Evolutionary conservation across 2,888 invertebrate species (phyloP).

Genomic region (Drosophila mercatorum): DNA sequence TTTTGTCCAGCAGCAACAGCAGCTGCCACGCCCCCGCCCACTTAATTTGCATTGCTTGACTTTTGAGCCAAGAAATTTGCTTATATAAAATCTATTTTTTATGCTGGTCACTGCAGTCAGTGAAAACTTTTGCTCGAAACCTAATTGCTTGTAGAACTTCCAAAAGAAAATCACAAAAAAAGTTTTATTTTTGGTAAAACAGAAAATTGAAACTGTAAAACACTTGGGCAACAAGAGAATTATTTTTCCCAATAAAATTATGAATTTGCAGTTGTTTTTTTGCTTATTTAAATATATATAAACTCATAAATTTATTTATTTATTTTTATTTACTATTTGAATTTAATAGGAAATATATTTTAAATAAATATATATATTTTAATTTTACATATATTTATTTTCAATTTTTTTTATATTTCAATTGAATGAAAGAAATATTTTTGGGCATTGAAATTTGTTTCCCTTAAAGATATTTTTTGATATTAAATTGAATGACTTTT

Average conservation of each 20-base stretch:
- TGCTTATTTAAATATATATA: not conserved
- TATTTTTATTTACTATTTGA: no score
- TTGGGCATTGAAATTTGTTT: not conserved
- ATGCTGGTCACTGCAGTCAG: slow-evolving; percentile 31
- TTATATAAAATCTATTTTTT: slow-evolving; percentile 41
- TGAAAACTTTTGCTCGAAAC: slow-evolving; percentile 29
- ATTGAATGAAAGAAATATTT: not conserved
- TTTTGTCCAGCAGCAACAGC: slow-evolving; percentile 20
- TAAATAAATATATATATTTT: no score
- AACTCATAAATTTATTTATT: no score
- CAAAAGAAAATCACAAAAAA: slow-evolving; percentile 5
- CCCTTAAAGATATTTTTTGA: not conserved
- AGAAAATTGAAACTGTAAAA: slow-evolving; percentile 10
- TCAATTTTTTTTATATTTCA: not conserved
- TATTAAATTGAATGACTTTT: slow-evolving; percentile 1
- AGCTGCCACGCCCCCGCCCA: not conserved
- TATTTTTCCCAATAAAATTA: not conserved
- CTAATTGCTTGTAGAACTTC: slow-evolving; percentile 47
- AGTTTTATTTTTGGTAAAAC: not conserved
- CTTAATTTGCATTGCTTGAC: slow-evolving; percentile 56
- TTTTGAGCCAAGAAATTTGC: slow-evolving; percentile 55
- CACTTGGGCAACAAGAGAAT: slow-evolving; percentile 6
- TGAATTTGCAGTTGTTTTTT: not conserved
- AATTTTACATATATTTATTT: no score
- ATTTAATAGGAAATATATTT: not conserved